A percentile compares a stretch with the other conserved stretches of the same genome.
Evolutionary conservation across 2,797 vertebrate species (phyloP).

Genomic region (Hemibagrus guttatus): DNA sequence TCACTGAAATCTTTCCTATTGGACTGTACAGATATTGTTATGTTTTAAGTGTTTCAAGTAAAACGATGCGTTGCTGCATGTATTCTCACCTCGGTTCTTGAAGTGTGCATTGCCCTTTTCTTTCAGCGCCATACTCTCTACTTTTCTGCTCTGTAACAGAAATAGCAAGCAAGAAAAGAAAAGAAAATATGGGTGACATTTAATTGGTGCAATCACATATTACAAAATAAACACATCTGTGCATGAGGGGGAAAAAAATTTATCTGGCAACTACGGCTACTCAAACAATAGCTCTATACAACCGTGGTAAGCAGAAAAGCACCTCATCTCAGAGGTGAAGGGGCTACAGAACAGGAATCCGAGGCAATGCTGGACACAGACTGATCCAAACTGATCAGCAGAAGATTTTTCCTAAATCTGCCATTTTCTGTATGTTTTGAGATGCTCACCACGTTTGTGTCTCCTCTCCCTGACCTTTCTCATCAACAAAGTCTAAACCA

Average conservation of each 20-base stretch:
- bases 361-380: background rate
- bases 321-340: background rate
- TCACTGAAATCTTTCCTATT: background rate
- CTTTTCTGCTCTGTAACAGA: slow-evolving; percentile 65
- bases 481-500: background rate
- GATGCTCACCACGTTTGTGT: background rate
- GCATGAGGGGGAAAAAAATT: background rate
- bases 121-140: slow-evolving; percentile 68
- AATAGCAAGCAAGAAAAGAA: background rate
- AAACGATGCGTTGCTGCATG: background rate
- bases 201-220: background rate
- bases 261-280: background rate
- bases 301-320: background rate
- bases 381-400: background rate
- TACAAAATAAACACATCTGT: background rate
- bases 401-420: background rate
- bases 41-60: background rate
- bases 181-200: background rate
- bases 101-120: slow-evolving; percentile 70
- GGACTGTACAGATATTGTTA: background rate
- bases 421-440: background rate
- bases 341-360: background rate
- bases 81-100: slow-evolving; percentile 70
- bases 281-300: background rate
- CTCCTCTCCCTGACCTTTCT: background rate